A percentile compares a stretch with the other conserved stretches of the same genome.
Evolutionary conservation across 2,797 vertebrate species (phyloP).

Genomic region (Linurgus olivaceus): DNA sequence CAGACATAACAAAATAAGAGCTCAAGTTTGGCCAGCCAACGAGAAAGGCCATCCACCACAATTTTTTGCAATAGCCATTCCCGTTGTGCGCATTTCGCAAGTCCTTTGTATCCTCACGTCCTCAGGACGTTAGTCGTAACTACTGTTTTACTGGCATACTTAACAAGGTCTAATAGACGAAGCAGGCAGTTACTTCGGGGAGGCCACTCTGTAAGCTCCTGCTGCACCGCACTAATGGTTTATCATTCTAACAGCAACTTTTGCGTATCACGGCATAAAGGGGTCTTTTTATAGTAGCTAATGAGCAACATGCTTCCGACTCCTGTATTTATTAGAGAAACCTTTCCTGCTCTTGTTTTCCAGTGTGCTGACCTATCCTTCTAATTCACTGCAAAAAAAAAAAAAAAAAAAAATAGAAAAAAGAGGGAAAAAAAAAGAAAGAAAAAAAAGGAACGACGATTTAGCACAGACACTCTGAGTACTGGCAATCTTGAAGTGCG

Average conservation of each 20-base stretch:
- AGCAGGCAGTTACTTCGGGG: neutral
- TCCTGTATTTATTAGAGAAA: neutral
- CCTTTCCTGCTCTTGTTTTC: neutral
- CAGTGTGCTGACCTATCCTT: neutral
- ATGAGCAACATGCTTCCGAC: neutral
- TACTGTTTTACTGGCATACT: neutral
- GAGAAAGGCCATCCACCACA: neutral
- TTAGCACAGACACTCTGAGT: fast-evolving
- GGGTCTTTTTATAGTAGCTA: fast-evolving
- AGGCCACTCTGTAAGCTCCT: neutral
- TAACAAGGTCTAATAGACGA: neutral
- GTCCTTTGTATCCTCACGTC: neutral
- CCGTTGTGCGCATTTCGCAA: neutral
- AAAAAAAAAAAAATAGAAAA: too few relatives aligned
- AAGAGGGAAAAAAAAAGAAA: fast-evolving
- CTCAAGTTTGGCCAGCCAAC: neutral
- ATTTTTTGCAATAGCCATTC: neutral
- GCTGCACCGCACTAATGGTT: neutral
- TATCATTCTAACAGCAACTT: neutral
- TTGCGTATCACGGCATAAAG: fast-evolving
- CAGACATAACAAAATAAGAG: neutral
- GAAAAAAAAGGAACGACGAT: neutral
- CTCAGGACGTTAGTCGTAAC: neutral
- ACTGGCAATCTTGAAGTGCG: fast-evolving
- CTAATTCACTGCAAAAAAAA: neutral